Conservation (phyloP, 1,140 invertebrate genomes). For the Sycophila sp. region DNA sequence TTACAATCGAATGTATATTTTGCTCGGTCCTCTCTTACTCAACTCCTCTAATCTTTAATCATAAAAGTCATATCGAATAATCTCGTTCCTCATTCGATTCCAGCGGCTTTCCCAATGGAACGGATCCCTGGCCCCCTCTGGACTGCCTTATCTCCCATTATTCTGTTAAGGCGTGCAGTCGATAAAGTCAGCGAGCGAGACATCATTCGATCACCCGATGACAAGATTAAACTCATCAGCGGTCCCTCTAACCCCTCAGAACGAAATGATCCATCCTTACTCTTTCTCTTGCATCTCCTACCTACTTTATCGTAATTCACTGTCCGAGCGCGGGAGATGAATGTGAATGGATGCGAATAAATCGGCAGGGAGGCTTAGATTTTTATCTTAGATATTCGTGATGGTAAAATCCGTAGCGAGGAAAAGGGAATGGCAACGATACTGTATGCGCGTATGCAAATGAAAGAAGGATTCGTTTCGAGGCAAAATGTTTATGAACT, state of each 20-base stretch:
- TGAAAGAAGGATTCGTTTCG: too few relatives aligned
- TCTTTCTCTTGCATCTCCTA: slow-evolving; percentile 13
- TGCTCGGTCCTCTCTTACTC: background rate
- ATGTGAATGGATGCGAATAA: slow-evolving; percentile 13
- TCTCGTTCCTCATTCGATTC: background rate
- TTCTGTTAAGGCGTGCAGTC: background rate
- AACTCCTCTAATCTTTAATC: background rate
- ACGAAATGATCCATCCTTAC: background rate
- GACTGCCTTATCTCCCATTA: slow-evolving; percentile 19
- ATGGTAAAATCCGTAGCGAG: background rate
- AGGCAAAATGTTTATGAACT: too few relatives aligned
- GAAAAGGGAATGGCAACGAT: too few relatives aligned
- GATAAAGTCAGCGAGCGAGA: slow-evolving; percentile 27
- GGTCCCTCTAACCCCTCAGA: background rate
- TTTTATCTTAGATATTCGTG: slow-evolving; percentile 1
- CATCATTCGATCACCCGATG: slow-evolving; percentile 22
- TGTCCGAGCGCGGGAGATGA: slow-evolving; percentile 9
- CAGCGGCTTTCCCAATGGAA: too few relatives aligned
- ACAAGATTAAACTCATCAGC: slow-evolving; percentile 21
- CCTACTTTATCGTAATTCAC: slow-evolving; percentile 15
- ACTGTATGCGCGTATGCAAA: too few relatives aligned
- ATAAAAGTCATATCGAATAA: background rate
- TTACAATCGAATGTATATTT: too few relatives aligned
- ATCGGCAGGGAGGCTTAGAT: background rate
- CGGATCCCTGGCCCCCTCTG: background rate